Evolutionary conservation across 2,888 invertebrate species (phyloP).

Genomic region (Nebria salina): DNA sequence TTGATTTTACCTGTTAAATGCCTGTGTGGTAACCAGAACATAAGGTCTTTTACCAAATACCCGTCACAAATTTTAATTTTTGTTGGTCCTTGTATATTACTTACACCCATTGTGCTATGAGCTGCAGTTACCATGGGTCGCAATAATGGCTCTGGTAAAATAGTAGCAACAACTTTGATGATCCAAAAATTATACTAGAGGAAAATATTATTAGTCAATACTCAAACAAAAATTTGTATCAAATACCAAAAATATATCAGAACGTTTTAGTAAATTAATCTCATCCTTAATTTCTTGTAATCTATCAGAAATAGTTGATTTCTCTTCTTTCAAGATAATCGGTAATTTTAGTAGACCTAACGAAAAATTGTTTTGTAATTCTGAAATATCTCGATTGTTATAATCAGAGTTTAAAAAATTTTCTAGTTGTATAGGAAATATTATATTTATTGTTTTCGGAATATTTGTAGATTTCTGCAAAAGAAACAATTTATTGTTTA

Average conservation of each 20-base stretch:
- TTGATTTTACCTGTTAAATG: conserved; percentile 62
- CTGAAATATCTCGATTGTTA: background rate
- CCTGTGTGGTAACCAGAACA: conserved; percentile 67
- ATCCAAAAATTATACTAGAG: conserved; percentile 64
- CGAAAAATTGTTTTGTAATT: conserved; percentile 64
- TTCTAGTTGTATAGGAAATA: conserved; percentile 55
- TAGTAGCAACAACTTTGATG: conserved; percentile 61
- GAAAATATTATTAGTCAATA: conserved; percentile 24
- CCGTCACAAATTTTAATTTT: conserved; percentile 61
- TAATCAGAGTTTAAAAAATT: conserved; percentile 10
- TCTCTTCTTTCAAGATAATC: conserved; percentile 52
- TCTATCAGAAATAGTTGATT: conserved; percentile 47
- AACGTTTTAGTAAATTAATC: conserved; percentile 58
- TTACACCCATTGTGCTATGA: conserved; percentile 65
- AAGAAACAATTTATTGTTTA: conserved; percentile 45
- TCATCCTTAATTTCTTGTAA: conserved; percentile 57
- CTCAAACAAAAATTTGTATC: background rate
- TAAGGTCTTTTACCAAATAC: conserved; percentile 61
- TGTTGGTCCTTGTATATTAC: conserved; percentile 66
- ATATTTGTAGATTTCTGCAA: conserved; percentile 47
- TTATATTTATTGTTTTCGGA: conserved; percentile 55
- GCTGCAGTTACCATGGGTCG: conserved; percentile 60
- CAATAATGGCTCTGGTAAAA: conserved; percentile 63
- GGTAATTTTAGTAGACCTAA: conserved; percentile 65
- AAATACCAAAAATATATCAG: conserved; percentile 63